Evolutionary conservation across 2,113 vertebrate species (phyloP).

Genomic region (Oreocharis arfaki): DNA sequence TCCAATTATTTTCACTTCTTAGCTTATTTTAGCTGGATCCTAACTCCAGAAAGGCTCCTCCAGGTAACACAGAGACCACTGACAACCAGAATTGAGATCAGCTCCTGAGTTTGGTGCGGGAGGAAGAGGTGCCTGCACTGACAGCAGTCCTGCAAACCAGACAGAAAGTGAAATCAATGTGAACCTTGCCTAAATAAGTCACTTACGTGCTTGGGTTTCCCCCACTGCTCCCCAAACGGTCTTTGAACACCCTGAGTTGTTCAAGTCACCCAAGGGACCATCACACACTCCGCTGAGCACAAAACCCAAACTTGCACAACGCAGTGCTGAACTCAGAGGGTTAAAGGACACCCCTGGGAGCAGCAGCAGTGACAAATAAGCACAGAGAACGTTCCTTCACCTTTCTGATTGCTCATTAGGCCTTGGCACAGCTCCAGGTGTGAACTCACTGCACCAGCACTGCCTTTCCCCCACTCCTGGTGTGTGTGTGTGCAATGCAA

Average conservation of each 20-base stretch:
- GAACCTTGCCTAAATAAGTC: constrained; percentile 21
- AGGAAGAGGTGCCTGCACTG: not conserved
- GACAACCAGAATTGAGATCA: not conserved
- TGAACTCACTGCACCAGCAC: constrained; percentile 44
- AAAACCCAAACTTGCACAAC: constrained; percentile 13
- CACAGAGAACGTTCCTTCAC: constrained; percentile 6
- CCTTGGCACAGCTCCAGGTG: not conserved
- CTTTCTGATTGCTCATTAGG: constrained; percentile 52
- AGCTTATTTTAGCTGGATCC: not conserved
- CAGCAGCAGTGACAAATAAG: constrained; percentile 21
- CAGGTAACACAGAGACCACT: not conserved
- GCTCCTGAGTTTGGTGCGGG: not conserved
- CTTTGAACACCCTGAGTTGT: constrained; percentile 9
- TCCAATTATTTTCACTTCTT: not conserved
- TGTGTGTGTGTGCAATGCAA: not conserved
- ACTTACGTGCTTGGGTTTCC: not conserved
- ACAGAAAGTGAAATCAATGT: constrained; percentile 35
- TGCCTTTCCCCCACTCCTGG: not conserved
- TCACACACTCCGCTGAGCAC: constrained; percentile 32
- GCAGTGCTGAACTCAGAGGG: constrained; percentile 9
- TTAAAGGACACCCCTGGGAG: not conserved
- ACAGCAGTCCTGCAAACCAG: not conserved
- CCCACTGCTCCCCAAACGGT: not conserved
- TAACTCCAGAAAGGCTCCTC: not conserved
- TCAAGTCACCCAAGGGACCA: constrained; percentile 32